Base-by-base conservation (phyloP, 2,113 vertebrate species). In the Puntigrus tetrazona region DNA sequence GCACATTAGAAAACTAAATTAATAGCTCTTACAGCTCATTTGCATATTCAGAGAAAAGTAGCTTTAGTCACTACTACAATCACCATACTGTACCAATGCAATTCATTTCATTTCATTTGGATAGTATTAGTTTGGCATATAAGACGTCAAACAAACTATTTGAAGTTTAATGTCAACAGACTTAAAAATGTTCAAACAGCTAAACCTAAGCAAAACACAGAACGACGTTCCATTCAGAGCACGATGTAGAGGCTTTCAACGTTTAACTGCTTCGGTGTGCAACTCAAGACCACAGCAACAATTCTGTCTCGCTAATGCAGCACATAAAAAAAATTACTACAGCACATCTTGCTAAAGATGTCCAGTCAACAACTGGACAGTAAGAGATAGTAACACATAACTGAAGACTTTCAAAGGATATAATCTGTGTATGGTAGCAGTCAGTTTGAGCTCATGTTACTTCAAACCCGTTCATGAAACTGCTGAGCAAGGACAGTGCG, bases 401-500 rank as follows among this genome's bases (percentile, higher is more conserved):
- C 1, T 41, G n/a, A 61, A 61, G 7, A 36, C 52, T 18, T n/a
- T 27, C 7, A 77, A 74, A 31, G 34, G 72, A 25, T 65, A 73
- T 50, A 34, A 47, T 86, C 16, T 50, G 77, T 55, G 76, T 83
- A 83, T 7, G 11, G 80, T 47, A 65, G 73, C 73, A 72, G 67
- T 81, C 43, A n/a, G 31, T 78, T 78, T 59, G 22, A 55, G 38
- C 78, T 85, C 67, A 65, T 41, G 52, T 34, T 69, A 59, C 74
- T 63, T 74, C 74, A 73, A 79, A 85, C 81, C 63, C 34, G 78
- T 79, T 78, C 74, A 61, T 78, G 50, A 70, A 76, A 81, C 43
- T 88, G 87, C 81, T 85, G 81, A 85, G 85, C 75, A 70, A 74
- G 73, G 81, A 83, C 57, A 84, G 79, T 22, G 10, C n/a, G 4